A percentile compares a stretch with the other conserved stretches of the same genome.
These are phyloP conservation scores for Tyrannus savana DNA, from an alignment of 2,113 vertebrate species.

Conservation along the genomic window DNA sequence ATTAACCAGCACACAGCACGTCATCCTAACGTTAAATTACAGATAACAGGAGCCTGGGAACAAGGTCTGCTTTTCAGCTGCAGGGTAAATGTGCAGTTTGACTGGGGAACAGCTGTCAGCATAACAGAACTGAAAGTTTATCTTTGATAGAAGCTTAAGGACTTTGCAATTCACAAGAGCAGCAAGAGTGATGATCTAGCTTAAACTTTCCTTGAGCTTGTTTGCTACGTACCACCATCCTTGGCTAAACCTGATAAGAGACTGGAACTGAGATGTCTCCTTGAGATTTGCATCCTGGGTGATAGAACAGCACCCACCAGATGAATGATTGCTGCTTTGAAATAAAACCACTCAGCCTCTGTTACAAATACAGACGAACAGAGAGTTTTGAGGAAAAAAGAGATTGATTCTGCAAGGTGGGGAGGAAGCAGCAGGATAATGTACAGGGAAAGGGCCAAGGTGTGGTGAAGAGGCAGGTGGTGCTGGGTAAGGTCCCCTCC, in stretches of 20 bases:
- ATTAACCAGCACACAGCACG: accelerated
- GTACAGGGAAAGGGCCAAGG: not conserved
- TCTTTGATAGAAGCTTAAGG: not conserved
- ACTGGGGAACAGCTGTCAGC: not conserved
- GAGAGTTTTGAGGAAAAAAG: not conserved
- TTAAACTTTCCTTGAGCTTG: not conserved
- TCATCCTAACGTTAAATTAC: not conserved
- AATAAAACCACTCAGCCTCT: not conserved
- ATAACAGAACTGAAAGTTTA: not conserved
- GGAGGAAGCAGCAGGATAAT: not conserved
- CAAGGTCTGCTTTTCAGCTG: not conserved
- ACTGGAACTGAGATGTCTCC: not conserved
- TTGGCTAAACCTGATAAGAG: not conserved
- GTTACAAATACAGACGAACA: not conserved
- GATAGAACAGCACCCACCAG: not conserved
- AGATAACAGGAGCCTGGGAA: not conserved
- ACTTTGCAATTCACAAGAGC: not conserved
- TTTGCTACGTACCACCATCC: not conserved
- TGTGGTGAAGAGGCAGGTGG: not conserved
- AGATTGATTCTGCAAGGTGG: not conserved
- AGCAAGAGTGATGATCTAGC: not conserved
- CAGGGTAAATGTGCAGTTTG: not conserved
- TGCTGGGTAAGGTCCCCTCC: not conserved
- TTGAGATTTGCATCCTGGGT: not conserved
- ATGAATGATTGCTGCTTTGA: not conserved